Evolutionary conservation across 1,140 invertebrate genomes (phyloP).

Genomic region (Scaptomyza montana): DNA sequence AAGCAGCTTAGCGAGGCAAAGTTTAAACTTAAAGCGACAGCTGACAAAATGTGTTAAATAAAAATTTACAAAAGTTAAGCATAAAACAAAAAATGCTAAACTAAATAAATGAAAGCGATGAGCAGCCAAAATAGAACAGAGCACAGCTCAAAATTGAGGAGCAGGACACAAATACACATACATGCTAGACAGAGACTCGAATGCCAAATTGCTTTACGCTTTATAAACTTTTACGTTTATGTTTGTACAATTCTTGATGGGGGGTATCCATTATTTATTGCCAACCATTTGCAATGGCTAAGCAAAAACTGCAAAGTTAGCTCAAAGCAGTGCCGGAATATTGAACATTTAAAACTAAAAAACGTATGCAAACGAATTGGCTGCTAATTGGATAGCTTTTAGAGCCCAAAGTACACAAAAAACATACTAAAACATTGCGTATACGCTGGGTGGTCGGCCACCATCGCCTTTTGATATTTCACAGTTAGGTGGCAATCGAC

Average conservation of each 20-base stretch:
- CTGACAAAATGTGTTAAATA: constrained; percentile 74
- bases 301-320: constrained; percentile 17
- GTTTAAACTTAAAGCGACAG: constrained; percentile 64
- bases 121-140: constrained; percentile 24
- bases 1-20: constrained; percentile 38
- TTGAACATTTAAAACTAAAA: not conserved
- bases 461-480: constrained; percentile 66
- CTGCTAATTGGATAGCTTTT: constrained; percentile 74
- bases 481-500: constrained; percentile 75
- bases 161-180: constrained; percentile 1
- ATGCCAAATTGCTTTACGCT: constrained; percentile 25
- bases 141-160: constrained; percentile 15
- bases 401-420: constrained; percentile 31
- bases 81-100: constrained; percentile 1
- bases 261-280: constrained; percentile 24
- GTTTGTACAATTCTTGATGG: constrained; percentile 6
- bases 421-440: constrained; percentile 57
- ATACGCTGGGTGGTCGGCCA: constrained; percentile 56
- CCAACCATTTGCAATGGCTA: not conserved
- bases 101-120: no score
- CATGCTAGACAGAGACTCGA: constrained; percentile 39
- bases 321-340: constrained; percentile 4
- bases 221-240: constrained; percentile 39
- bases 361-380: constrained; percentile 70
- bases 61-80: constrained; percentile 59